Conservation (phyloP, 2,888 invertebrate species). For the Boloria selene region DNA sequence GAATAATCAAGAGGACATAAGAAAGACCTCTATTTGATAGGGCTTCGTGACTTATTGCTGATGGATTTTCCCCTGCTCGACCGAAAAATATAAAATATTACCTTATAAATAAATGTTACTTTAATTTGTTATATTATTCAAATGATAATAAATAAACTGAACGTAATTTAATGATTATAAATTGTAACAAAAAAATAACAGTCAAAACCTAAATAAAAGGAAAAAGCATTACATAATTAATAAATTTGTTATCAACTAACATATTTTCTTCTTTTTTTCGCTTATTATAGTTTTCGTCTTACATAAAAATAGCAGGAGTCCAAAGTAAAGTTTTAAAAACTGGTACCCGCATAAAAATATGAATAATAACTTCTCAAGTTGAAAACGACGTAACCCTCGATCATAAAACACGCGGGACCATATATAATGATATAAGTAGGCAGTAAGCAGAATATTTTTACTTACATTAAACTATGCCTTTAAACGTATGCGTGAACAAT, state of each 20-base stretch:
- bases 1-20: slow-evolving; percentile 54
- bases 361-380: background rate
- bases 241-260: too few relatives aligned
- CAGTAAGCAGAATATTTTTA: slow-evolving; percentile 52
- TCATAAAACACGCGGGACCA: slow-evolving; percentile 52
- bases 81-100: background rate
- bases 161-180: too few relatives aligned
- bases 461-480: slow-evolving; percentile 42
- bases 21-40: slow-evolving; percentile 46
- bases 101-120: background rate
- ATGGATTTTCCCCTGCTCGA: slow-evolving; percentile 37
- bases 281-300: too few relatives aligned
- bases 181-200: too few relatives aligned
- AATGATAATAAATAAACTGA: too few relatives aligned
- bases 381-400: slow-evolving; percentile 15
- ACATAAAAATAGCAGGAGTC: too few relatives aligned
- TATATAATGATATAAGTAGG: slow-evolving; percentile 58
- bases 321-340: too few relatives aligned
- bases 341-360: background rate
- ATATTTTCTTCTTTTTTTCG: too few relatives aligned
- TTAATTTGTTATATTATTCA: too few relatives aligned
- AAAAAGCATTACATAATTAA: too few relatives aligned
- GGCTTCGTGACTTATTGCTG: slow-evolving; percentile 62
- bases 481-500: slow-evolving; percentile 45
- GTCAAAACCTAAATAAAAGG: too few relatives aligned